phyloP scores from a whole-genome alignment of 2,113 vertebrate species.

The Aptenodytes patagonicus region DNA sequence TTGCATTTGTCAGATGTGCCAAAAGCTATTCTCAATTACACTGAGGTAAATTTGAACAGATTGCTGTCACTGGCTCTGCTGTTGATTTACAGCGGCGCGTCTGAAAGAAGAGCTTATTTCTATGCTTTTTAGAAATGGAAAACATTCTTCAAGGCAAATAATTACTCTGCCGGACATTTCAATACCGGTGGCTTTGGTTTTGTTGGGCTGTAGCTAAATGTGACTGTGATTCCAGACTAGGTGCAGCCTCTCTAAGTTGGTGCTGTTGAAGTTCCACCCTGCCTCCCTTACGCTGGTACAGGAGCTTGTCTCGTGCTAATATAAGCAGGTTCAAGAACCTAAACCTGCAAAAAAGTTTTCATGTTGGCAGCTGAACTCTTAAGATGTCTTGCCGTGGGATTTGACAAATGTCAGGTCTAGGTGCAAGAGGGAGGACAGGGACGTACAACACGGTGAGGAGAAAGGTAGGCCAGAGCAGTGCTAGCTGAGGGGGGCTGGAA shows the following conservation, averaged over 20 bases:
- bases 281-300: background rate
- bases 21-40: background rate
- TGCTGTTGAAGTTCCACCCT: background rate
- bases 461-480: background rate
- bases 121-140: background rate
- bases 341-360: background rate
- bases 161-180: background rate
- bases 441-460: background rate
- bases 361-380: background rate
- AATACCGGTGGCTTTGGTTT: background rate
- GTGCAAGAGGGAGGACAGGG: background rate
- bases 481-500: background rate
- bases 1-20: conserved; percentile 7
- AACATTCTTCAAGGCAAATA: background rate
- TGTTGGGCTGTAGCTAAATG: conserved; percentile 2
- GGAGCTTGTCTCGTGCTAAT: background rate
- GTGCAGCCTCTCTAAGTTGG: background rate
- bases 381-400: background rate
- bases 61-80: background rate
- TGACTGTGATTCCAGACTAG: background rate
- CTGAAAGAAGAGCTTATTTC: conserved; percentile 9
- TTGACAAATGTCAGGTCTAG: background rate
- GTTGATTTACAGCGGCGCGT: background rate
- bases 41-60: background rate
- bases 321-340: background rate